Percentiles rank a stretch among this genome's conserved stretches.
Evolutionary conservation across 2,113 vertebrate genomes (phyloP).

Genomic region (Cavia aperea): DNA sequence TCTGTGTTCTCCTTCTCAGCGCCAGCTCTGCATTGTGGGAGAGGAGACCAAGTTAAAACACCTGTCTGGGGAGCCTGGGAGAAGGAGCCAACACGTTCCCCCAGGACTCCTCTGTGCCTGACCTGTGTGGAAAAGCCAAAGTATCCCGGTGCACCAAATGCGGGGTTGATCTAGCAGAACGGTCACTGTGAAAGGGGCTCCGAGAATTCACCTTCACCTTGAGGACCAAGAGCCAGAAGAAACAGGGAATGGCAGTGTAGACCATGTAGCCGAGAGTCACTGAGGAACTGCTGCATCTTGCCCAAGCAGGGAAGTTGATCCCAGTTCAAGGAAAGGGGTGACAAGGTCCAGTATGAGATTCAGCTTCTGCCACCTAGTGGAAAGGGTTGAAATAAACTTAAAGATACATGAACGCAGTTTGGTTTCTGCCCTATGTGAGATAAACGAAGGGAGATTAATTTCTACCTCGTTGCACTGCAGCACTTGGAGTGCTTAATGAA

Average conservation of each 20-base stretch:
- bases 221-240: background rate
- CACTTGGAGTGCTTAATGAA: background rate
- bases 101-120: background rate
- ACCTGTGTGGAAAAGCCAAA: background rate
- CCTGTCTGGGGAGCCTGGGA: background rate
- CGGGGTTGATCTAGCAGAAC: background rate
- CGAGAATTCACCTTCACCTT: background rate
- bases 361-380: constrained; percentile 44
- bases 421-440: background rate
- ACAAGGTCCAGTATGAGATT: background rate
- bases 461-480: background rate
- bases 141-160: background rate
- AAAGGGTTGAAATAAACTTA: constrained; percentile 1
- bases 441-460: background rate
- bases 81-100: background rate
- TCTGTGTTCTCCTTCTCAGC: background rate
- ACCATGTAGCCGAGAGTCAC: background rate
- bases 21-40: rapidly evolving
- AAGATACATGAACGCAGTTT: background rate
- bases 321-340: background rate
- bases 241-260: too few relatives aligned
- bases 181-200: background rate
- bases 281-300: background rate
- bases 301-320: background rate
- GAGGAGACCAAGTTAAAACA: background rate